These are phyloP conservation scores for Andrena camellia DNA, from an alignment of 2,888 invertebrate species.

Conservation along the genomic window DNA sequence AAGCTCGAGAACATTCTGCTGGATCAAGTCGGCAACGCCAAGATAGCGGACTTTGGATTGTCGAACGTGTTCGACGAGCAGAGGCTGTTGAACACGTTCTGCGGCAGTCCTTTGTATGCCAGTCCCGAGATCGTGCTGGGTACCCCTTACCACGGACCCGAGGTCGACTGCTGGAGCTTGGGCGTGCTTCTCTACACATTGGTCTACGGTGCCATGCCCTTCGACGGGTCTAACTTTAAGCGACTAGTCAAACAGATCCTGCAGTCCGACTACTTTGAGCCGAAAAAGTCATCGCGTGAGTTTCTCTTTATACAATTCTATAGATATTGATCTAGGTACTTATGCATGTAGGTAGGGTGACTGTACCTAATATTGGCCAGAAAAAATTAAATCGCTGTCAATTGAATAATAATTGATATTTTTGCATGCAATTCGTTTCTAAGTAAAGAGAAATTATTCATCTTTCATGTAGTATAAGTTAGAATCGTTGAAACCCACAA, in stretches of 20 bases:
- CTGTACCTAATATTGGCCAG: too few species aligned
- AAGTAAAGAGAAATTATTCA: too few species aligned
- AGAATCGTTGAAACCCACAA: too few species aligned
- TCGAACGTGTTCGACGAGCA: conserved; percentile 98
- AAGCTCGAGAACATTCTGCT: conserved; percentile 97
- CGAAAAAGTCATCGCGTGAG: conserved; percentile 96
- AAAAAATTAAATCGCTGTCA: too few species aligned
- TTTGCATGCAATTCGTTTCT: too few species aligned
- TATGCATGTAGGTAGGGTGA: too few species aligned
- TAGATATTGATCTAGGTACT: too few species aligned
- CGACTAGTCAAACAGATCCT: conserved; percentile 98
- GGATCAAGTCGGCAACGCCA: conserved; percentile 97
- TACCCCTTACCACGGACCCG: conserved; percentile 98
- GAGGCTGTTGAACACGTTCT: conserved; percentile 95
- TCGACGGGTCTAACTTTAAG: conserved; percentile 99
- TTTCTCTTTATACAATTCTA: conserved; percentile 60
- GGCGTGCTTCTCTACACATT: conserved; percentile 98
- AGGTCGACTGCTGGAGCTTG: conserved; percentile 97
- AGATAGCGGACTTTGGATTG: conserved; percentile 99
- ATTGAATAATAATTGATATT: too few species aligned
- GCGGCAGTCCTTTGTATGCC: conserved; percentile 98
- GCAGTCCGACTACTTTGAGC: conserved; percentile 98
- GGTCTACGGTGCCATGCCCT: conserved; percentile 99
- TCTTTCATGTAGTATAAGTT: too few species aligned
- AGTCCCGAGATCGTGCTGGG: conserved; percentile 99